Evolutionary conservation across 2,888 invertebrate species (phyloP), one percentile per base, ranked within the genome.

Genomic region (Plagodis pulveraria): DNA sequence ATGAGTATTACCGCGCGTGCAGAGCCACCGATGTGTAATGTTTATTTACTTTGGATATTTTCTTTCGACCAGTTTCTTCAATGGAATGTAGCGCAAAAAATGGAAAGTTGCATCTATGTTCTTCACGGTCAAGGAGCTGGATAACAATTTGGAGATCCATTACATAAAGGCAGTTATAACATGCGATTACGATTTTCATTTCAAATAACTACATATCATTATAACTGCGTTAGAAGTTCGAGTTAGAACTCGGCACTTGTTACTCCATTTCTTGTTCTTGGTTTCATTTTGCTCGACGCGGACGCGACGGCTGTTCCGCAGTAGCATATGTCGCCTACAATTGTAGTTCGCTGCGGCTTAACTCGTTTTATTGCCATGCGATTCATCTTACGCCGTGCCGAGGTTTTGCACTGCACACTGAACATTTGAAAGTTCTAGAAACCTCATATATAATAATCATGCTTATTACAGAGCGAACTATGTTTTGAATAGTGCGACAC

Each of bases 301-400:
- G 22, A 22, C 22, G 22, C 22, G 22, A 4, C 62, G 69, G 70
- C 66, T 69, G 57, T 59, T 62, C 58, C 58, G 55, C 60, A 48
- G 33, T 41, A 56, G 50, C 70, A 72, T 68, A 63, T 73, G 76
- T 72, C 70, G 68, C 73, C 66, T 64, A 69, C 69, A 71, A 77
- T 65, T 72, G 68, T 66, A 70, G 71, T 65, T 69, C 62, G 67
- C 63, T 57, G 70, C 64, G 65, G 56, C 68, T 65, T 62, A 67
- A 73, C 66, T 67, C 66, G 69, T 76, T 74, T 76, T 77, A 78
- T 74, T 76, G 69, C 67, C 62, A 62, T 62, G 60, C 65, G 49
- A 70, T 76, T 72, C 71, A 70, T 75, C 72, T 77, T 73, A 67
- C 47, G 63, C 69, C 50, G 53, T 67, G 64, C 60, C 50, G 53